phyloP scores from a whole-genome alignment of 2,113 vertebrate species.

The Rhinoderma darwinii region DNA sequence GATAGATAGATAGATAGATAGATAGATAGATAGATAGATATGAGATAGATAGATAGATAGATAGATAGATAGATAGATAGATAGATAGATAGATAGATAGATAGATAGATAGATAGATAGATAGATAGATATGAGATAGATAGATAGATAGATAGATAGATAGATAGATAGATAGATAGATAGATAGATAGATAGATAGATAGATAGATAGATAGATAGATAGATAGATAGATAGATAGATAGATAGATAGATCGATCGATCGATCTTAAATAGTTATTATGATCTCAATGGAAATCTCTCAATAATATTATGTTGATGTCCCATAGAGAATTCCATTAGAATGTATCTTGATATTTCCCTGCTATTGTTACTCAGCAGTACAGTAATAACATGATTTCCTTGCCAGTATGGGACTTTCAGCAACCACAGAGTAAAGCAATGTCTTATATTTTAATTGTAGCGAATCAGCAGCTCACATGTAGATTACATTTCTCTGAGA shows the following conservation, averaged over 20 bases:
- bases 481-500: not conserved
- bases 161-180: constrained; percentile 4
- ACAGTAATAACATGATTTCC: constrained; percentile 16
- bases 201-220: too few relatives aligned
- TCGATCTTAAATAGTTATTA: not conserved
- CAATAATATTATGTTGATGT: constrained; percentile 13
- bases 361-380: not conserved
- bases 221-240: not conserved
- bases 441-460: constrained; percentile 22
- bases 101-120: not conserved
- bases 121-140: constrained; percentile 2
- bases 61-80: too few relatives aligned
- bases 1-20: too few relatives aligned
- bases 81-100: not conserved
- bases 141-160: constrained; percentile 7
- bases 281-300: too few relatives aligned
- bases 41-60: too few relatives aligned
- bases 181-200: constrained; percentile 7
- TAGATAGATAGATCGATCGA: too few relatives aligned
- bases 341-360: not conserved
- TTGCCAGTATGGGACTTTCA: not conserved
- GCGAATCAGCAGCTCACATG: not conserved
- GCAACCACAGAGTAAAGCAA: not conserved
- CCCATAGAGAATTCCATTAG: constrained; percentile 30
- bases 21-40: too few relatives aligned